Evolutionary conservation across 2,888 invertebrate species (phyloP).

Genomic region (Frankliniella fusca): DNA sequence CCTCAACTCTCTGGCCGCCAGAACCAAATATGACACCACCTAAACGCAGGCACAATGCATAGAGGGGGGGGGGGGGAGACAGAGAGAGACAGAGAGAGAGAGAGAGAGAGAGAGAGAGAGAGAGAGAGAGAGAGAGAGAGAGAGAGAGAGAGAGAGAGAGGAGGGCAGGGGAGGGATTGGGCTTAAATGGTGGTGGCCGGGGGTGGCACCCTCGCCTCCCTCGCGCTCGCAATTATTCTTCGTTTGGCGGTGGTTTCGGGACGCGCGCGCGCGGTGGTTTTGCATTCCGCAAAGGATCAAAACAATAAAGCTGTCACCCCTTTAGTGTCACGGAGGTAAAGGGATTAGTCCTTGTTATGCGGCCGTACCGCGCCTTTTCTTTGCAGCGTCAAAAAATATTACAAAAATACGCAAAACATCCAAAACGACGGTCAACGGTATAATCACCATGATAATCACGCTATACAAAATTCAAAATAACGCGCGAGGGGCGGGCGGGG

Average conservation of each 20-base stretch:
- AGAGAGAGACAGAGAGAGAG: not conserved
- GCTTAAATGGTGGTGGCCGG: not conserved
- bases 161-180: not conserved
- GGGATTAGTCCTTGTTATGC: not conserved
- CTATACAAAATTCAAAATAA: not conserved
- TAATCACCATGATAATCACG: too few relatives aligned
- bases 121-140: slow-evolving; percentile 1
- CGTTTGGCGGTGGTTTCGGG: not conserved
- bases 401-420: too few relatives aligned
- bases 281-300: not conserved
- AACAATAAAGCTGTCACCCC: too few relatives aligned
- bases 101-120: not conserved
- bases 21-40: too few relatives aligned
- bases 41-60: too few relatives aligned
- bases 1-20: too few relatives aligned
- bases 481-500: not conserved
- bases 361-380: not conserved
- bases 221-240: not conserved
- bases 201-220: not conserved
- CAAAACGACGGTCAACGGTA: too few relatives aligned
- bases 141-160: not conserved
- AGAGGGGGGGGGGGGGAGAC: not conserved
- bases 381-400: not conserved
- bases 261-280: not conserved
- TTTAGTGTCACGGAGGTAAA: too few relatives aligned